phyloP scores from a whole-genome alignment of 2,888 invertebrate genomes.

The Saturnia japonica region DNA sequence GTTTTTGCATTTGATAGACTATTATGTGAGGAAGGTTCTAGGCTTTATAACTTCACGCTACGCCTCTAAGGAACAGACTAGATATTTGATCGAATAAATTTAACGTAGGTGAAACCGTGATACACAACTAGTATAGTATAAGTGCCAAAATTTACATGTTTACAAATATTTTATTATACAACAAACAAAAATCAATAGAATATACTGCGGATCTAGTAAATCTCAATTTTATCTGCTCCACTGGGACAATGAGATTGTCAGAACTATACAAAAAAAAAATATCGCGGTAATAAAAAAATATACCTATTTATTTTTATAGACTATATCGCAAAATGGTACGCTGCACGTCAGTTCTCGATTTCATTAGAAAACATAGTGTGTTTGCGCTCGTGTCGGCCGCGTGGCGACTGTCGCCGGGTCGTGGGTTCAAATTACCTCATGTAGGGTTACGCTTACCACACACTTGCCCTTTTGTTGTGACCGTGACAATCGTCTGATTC shows the following conservation, averaged over 20 bases:
- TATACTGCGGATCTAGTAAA: not conserved
- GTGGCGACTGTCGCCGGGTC: slow-evolving; percentile 45
- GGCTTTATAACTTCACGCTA: too few species aligned
- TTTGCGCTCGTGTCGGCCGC: slow-evolving; percentile 56
- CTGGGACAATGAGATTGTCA: not conserved
- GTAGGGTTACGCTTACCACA: slow-evolving; percentile 28
- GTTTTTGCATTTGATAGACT: too few species aligned
- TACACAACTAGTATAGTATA: too few species aligned
- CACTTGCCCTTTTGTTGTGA: slow-evolving; percentile 25
- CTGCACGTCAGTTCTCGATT: slow-evolving; percentile 44
- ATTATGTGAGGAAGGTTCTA: too few species aligned
- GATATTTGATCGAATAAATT: too few species aligned
- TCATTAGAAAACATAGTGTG: slow-evolving; percentile 57
- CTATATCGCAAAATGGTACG: slow-evolving; percentile 4
- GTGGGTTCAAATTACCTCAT: slow-evolving; percentile 31
- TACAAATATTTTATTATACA: not conserved
- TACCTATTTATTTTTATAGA: not conserved
- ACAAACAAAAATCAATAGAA: not conserved
- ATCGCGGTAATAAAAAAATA: not conserved
- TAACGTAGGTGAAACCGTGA: too few species aligned
- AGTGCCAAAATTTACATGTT: too few species aligned
- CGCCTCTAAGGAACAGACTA: too few species aligned
- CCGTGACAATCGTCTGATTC: not conserved
- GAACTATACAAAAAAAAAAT: not conserved
- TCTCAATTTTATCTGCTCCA: not conserved